Base-by-base conservation (phyloP, 2,888 invertebrate genomes). In the Linnaemya vulpina region DNA sequence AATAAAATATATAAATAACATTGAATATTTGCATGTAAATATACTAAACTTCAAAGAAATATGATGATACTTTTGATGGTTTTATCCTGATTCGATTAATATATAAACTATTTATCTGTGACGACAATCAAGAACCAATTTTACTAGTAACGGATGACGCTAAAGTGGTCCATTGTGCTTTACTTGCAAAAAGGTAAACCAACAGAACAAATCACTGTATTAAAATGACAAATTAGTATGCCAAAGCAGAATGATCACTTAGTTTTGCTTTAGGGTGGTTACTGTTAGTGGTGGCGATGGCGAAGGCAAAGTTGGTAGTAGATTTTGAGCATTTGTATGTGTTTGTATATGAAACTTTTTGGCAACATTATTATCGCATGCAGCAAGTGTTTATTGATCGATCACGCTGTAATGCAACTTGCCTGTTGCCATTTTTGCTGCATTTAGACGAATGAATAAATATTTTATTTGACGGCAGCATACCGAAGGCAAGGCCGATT, bases 201-300 rank as follows among this genome's bases (percentile, higher is more conserved):
- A 22, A 55, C 53, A 55, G 30, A 80, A 84, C 67, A 85, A 86
- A 83, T 83, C 83, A 71, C 68, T 84, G 63, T 60, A 86, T 83
- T 82, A 87, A 86, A 90, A 90, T 90, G 90, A 91, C 90, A 91
- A 91, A 90, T 91, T 90, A 90, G 89, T 89, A 89, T 90, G 80
- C 78, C 82, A 74, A 78, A 81, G 63, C 77, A 75, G 83, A 79
- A 71, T 77, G 79, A 83, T 84, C 78, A 77, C 82, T 86, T 78
- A 73, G 79, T 84, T 81, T 86, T 49, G 83, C 80, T 80, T 77
- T 60, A 68, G 71, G 83, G 75, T 73, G 73, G 5, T 30, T 30
- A 30, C 51, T 74, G 76, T 38, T 82, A 43, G 75, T 81, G 53
- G 0, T 68, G 46, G 25, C 30, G 43, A 10, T 70, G 46, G 62